Base-by-base conservation (phyloP, 2,113 vertebrate species). In the Corythoichthys intestinalis region DNA sequence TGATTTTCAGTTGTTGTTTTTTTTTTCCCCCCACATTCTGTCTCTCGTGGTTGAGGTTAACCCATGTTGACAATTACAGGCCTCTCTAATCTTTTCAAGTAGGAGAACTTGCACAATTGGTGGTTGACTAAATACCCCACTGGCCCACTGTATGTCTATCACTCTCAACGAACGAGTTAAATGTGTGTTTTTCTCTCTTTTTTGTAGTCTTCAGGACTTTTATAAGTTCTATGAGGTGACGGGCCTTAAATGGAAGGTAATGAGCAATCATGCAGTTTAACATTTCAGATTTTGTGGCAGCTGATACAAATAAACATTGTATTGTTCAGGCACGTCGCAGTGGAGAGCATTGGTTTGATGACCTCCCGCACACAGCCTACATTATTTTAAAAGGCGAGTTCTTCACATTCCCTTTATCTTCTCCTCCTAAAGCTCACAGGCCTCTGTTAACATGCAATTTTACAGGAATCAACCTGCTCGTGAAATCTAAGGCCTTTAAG, bases 201-300 rank as follows among this genome's bases (percentile, higher is more conserved):
- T n/a, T 80, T 88, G 34, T 89, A 99, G 97, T 80, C 89, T 98
- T 41, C 89, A 96, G 84, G 96, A 98, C 74, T 98, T 99, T 82
- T 96, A 98, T 73, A 96, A 93, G 80, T 96, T 99, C 89, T 99
- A 96, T 69, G 96, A 98, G 90, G 94, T 98, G 67, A 94, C 94
- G 46, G 94, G 95, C 64, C 93, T 99, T 65, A 97, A 96, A 87
- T 99, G 97, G 97, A 98, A 96, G 94, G 97, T 96, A 83, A 81
- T 81, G 41, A 46, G 49, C 37, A 2, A n/a, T 6, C 34, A 34
- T 44, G 13, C 12, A 44, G 3, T 66, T 28, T 50, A n/a, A 6
- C 62, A 15, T 58, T 35, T 67, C 56, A 12, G 12, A n/a, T 48
- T 46, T 10, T 50, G 12, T 44, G 49, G 37, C 66, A 38, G 67